Conservation (phyloP, 35 echinoderm and acorn worm genomes). For the Holothuria glaberrima region DNA sequence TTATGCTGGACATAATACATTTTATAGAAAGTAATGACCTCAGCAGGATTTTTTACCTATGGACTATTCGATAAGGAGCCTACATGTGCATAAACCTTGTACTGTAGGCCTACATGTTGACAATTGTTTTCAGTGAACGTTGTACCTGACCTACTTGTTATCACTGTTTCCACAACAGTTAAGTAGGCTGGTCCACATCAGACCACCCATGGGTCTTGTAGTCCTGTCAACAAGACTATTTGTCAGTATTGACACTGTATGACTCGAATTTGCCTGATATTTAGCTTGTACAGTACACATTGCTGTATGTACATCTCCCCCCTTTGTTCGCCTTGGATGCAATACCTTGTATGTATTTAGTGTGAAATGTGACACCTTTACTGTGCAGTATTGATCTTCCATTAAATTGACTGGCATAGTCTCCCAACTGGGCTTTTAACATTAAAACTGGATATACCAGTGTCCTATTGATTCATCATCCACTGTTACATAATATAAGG, state of each 20-base stretch:
- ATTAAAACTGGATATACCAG: not conserved
- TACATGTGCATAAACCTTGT: no score
- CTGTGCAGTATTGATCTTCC: not conserved
- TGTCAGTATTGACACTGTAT: no score
- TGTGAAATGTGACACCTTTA: slow-evolving; percentile 22
- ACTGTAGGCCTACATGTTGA: not conserved
- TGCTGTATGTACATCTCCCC: not conserved
- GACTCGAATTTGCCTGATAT: no score
- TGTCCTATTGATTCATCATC: not conserved
- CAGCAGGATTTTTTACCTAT: no score
- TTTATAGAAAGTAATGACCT: no score
- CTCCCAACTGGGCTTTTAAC: not conserved
- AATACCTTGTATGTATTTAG: slow-evolving; percentile 2
- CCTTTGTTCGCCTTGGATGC: not conserved
- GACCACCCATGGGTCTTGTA: no score
- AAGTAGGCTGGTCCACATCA: no score
- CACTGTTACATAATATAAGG: not conserved
- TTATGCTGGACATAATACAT: no score
- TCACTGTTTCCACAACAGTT: not conserved
- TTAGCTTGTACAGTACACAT: no score
- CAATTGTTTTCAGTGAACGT: not conserved
- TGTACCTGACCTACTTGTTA: not conserved
- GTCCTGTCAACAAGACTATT: no score
- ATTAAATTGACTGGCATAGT: no score
- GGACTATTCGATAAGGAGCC: no score